Evolutionary conservation across 2,113 vertebrate genomes (phyloP).

Genomic region (Phalacrocorax pelagicus): DNA sequence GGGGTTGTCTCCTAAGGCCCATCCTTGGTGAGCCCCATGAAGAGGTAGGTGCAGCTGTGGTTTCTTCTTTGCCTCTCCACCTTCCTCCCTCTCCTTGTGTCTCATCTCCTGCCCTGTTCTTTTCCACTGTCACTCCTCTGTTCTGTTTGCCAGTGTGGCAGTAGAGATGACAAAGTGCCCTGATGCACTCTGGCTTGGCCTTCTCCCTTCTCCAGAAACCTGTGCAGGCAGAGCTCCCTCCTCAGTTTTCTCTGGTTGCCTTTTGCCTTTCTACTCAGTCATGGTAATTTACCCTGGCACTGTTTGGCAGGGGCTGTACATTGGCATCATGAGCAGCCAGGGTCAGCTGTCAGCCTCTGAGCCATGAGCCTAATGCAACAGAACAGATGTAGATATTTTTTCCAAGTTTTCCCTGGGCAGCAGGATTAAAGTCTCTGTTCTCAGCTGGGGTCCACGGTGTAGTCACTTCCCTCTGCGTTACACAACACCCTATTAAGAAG

Average conservation of each 20-base stretch:
- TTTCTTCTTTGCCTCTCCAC: not conserved
- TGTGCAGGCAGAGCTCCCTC: not conserved
- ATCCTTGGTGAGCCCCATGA: not conserved
- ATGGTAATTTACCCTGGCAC: constrained; percentile 57
- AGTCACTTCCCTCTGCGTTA: constrained; percentile 67
- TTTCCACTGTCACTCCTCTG: not conserved
- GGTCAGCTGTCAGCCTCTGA: constrained; percentile 69
- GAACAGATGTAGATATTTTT: constrained; percentile 69
- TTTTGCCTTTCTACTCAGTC: constrained; percentile 53
- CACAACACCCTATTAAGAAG: constrained; percentile 66
- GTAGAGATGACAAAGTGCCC: not conserved
- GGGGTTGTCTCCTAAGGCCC: not conserved
- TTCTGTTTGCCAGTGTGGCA: not conserved
- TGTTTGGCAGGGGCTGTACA: constrained; percentile 29
- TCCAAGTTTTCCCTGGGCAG: constrained; percentile 66
- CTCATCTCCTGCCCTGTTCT: not conserved
- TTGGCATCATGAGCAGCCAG: constrained; percentile 58
- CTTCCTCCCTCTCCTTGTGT: not conserved
- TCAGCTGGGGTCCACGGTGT: constrained; percentile 58
- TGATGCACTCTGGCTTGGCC: not conserved
- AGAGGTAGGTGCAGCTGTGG: not conserved
- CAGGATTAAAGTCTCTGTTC: constrained; percentile 71
- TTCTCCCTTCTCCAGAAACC: not conserved
- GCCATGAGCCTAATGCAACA: constrained; percentile 61
- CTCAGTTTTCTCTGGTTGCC: constrained; percentile 21